These are phyloP conservation scores for Agrypnia vestita DNA, from an alignment of 1,140 invertebrate genomes.

Conservation along the genomic window DNA sequence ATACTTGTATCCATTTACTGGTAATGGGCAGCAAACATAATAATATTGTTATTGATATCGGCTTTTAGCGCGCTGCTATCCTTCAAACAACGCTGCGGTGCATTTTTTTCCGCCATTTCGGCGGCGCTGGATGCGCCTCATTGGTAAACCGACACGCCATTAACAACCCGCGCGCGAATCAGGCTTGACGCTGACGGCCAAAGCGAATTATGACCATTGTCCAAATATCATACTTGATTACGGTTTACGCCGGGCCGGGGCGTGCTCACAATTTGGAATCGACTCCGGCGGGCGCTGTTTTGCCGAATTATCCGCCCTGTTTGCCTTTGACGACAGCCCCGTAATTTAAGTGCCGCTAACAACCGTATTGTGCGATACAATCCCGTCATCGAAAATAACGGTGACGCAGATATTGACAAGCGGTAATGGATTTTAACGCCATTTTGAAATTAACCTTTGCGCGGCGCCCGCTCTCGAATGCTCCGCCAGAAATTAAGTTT, in stretches of 20 bases:
- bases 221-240: slow-evolving; percentile 56
- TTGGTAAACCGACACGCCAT: slow-evolving; percentile 15
- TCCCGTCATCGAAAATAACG: slow-evolving; percentile 10
- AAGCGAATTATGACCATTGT: slow-evolving; percentile 50
- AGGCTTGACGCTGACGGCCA: slow-evolving; percentile 2
- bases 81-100: not conserved
- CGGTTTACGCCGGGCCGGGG: slow-evolving; percentile 25
- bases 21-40: not conserved
- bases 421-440: no score
- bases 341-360: slow-evolving; percentile 20
- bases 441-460: no score
- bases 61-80: not conserved
- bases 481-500: no score
- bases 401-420: no score
- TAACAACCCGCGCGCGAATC: slow-evolving; percentile 7
- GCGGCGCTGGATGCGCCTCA: not conserved
- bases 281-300: slow-evolving; percentile 19
- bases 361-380: slow-evolving; percentile 29
- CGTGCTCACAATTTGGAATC: slow-evolving; percentile 35
- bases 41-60: not conserved
- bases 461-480: no score
- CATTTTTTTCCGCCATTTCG: not conserved
- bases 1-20: no score
- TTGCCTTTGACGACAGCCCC: not conserved
- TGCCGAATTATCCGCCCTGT: slow-evolving; percentile 37